These are phyloP conservation scores for Acronicta aceris DNA, from an alignment of 2,888 invertebrate genomes.

Conservation along the genomic window DNA sequence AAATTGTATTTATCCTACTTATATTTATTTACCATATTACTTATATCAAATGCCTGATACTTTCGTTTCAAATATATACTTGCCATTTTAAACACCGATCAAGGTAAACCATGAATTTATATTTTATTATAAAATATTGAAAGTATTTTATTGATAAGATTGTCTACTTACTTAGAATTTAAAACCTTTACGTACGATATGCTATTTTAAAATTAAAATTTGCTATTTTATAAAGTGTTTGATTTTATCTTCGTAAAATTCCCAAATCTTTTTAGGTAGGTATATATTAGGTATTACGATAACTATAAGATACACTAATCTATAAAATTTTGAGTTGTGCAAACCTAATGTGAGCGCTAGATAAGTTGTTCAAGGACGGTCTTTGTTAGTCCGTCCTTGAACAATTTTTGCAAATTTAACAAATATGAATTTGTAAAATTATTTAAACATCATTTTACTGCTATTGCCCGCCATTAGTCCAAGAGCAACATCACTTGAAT, in stretches of 20 bases:
- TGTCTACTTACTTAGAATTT: conserved; percentile 65
- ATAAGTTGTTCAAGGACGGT: no score
- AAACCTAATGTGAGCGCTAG: no score
- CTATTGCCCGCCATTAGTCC: no score
- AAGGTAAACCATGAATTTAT: conserved; percentile 67
- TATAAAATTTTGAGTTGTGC: no score
- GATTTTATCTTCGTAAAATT: conserved; percentile 2
- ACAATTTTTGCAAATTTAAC: no score
- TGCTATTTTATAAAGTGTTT: conserved; percentile 50
- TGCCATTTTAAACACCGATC: conserved; percentile 58
- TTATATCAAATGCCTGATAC: conserved; percentile 19
- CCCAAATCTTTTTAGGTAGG: no score
- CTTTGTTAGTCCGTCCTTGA: no score
- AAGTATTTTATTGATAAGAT: conserved; percentile 74
- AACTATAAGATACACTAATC: no score
- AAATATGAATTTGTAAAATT: no score
- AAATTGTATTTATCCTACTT: neutral
- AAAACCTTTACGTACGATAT: conserved; percentile 35
- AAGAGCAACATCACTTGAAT: no score
- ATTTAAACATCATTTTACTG: no score
- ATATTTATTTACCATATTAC: conserved; percentile 1
- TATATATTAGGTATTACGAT: no score
- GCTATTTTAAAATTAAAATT: conserved; percentile 60
- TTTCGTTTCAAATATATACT: conserved; percentile 47
- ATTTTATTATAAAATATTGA: conserved; percentile 62